Conservation (phyloP, 2,888 invertebrate species). For the Caenorhabditis zanzibari region DNA sequence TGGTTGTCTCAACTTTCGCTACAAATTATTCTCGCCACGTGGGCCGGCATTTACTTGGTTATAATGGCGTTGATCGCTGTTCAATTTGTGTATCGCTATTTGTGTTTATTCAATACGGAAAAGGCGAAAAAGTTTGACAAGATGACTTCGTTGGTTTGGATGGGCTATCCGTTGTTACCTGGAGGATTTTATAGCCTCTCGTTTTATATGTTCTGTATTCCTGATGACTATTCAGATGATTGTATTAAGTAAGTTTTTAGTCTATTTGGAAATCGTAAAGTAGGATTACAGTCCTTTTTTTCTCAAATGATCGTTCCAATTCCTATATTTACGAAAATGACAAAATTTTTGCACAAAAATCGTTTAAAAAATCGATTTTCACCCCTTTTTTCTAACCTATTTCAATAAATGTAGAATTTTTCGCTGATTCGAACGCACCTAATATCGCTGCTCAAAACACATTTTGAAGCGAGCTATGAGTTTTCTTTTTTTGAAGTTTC, state of each 20-base stretch:
- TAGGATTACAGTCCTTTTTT: too few species aligned
- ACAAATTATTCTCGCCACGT: background rate
- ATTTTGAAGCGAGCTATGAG: too few species aligned
- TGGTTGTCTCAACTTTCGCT: background rate
- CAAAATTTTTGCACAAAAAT: too few species aligned
- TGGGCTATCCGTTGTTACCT: background rate
- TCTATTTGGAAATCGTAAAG: too few species aligned
- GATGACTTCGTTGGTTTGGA: background rate
- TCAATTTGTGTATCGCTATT: conserved; percentile 7
- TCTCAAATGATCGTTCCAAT: too few species aligned
- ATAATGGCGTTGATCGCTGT: background rate
- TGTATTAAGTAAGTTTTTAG: background rate
- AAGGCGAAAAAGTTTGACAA: background rate
- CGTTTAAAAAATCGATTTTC: too few species aligned
- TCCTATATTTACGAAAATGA: too few species aligned
- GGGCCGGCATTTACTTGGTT: background rate
- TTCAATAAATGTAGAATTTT: too few species aligned
- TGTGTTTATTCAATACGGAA: background rate
- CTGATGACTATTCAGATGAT: conserved; percentile 2
- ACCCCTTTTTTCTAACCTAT: too few species aligned
- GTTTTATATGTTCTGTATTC: background rate
- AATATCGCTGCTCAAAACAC: too few species aligned
- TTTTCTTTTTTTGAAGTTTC: too few species aligned
- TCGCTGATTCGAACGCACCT: too few species aligned
- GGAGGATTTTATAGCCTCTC: background rate